A percentile compares a stretch with the other conserved stretches of the same genome.
Evolutionary conservation across 2,113 vertebrate species (phyloP).

Genomic region (Donacobius atricapilla): DNA sequence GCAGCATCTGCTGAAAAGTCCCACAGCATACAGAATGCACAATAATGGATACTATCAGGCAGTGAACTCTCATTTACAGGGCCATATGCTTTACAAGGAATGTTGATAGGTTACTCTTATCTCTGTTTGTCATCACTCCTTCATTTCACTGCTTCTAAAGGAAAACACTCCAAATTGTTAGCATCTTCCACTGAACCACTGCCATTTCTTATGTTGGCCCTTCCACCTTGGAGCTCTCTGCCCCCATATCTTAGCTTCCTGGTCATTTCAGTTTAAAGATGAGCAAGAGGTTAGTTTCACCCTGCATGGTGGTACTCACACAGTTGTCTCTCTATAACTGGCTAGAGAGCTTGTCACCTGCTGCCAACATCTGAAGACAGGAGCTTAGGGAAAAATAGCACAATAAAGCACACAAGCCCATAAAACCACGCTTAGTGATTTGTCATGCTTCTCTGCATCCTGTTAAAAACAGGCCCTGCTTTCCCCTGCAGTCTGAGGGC

Average conservation of each 20-base stretch:
- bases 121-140: slow-evolving; percentile 57
- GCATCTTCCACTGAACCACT: neutral
- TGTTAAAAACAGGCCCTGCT: neutral
- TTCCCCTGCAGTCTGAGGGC: neutral
- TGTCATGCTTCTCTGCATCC: slow-evolving; percentile 19
- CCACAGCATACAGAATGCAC: neutral
- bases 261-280: neutral
- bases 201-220: neutral
- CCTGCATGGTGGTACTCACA: neutral
- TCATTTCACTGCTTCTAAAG: slow-evolving; percentile 53
- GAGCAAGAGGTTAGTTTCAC: neutral
- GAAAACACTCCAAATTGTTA: slow-evolving; percentile 2
- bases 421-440: slow-evolving; percentile 39
- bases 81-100: slow-evolving; percentile 49
- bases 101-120: slow-evolving; percentile 46
- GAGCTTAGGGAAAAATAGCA: neutral
- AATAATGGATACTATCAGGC: slow-evolving; percentile 27
- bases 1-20: slow-evolving; percentile 26
- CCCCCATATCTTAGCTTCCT: neutral
- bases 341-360: slow-evolving; percentile 1
- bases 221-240: neutral
- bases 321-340: neutral
- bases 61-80: slow-evolving; percentile 38
- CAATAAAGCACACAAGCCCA: slow-evolving; percentile 30
- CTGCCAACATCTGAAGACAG: slow-evolving; percentile 37